phyloP scores from a whole-genome alignment of 2,113 vertebrate genomes.

The Psammodynastes pulverulentus region DNA sequence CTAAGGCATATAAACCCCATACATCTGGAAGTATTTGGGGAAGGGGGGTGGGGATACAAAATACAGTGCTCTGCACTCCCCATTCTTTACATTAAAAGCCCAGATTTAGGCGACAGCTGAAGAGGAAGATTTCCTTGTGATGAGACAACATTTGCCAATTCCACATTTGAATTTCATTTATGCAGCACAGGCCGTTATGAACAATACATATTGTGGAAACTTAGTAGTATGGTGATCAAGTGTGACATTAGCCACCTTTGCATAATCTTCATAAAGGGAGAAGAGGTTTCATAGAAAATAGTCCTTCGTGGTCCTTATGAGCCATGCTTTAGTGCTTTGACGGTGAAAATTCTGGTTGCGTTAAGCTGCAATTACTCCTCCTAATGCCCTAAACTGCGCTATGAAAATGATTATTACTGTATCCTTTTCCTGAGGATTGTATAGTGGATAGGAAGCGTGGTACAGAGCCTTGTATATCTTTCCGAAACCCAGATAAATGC shows the following conservation, averaged over 20 bases:
- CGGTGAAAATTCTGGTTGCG: not conserved
- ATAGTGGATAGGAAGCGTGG: not conserved
- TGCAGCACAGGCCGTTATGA: not conserved
- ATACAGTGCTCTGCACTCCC: not conserved
- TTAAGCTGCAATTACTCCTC: not conserved
- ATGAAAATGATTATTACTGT: not conserved
- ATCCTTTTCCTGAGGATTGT: not conserved
- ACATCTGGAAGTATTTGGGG: not conserved
- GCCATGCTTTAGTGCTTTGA: not conserved
- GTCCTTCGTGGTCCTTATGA: not conserved
- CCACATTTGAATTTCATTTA: not conserved
- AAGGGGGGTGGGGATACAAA: accelerated
- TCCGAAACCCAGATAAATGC: not conserved
- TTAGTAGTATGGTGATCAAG: not conserved
- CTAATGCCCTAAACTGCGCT: not conserved
- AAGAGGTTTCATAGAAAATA: not conserved
- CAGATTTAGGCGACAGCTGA: not conserved
- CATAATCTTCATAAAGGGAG: not conserved
- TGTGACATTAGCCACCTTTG: not conserved
- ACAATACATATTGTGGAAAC: not conserved
- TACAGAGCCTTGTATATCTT: not conserved
- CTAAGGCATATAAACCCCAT: not conserved
- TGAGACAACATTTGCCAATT: not conserved
- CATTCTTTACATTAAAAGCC: accelerated
- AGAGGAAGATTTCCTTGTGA: not conserved